Base-by-base conservation (phyloP, 2,113 vertebrate genomes). In the Lamprotornis superbus region DNA sequence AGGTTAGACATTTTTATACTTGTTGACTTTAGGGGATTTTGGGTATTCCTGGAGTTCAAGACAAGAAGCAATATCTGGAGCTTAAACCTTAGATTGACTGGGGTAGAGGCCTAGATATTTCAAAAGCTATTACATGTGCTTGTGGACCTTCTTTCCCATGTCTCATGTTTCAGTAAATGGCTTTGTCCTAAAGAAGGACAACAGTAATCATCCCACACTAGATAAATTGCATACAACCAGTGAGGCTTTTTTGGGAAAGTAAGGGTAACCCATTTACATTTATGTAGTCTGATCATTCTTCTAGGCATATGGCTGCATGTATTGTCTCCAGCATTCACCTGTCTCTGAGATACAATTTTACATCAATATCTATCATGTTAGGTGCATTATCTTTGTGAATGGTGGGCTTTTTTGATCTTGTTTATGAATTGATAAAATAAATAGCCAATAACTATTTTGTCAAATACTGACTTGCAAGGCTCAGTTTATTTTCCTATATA, bases 401-500 rank as follows among this genome's bases (percentile, higher is more conserved):
- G 24, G 9, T 78, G 49, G 7, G 12, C 0, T 12, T 59, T 56
- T 80, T 60, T 47, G 4, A 28, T 84, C 55, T 61, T 30, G 5
- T 86, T 77, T 89, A n/a, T 33, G 11, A 73, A 67, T 50, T 55
- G 42, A 67, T 65, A 74, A 89, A 64, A 68, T 5, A 42, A 91
- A 50, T 20, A 60, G 7, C 10, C 44, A 57, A 10, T 74, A 89
- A 64, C 39, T 73, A 2, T 52, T 89, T 79, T 88, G 59, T 67
- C 42, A 90, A 64, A 89, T 75, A 78, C 31, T 60, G 27, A 10
- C 53, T 56, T 61, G 42, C 6, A 73, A 65, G 40, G 64, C n/a
- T 92, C 23, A 22, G n/a, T 83, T 92, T 86, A 39, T 91, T 97
- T 96, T 90, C 40, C 30, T 83, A 11, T 31, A 49, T 71, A 39